phyloP scores from a whole-genome alignment of 2,797 vertebrate genomes.

The Phylloscopus collybita region DNA sequence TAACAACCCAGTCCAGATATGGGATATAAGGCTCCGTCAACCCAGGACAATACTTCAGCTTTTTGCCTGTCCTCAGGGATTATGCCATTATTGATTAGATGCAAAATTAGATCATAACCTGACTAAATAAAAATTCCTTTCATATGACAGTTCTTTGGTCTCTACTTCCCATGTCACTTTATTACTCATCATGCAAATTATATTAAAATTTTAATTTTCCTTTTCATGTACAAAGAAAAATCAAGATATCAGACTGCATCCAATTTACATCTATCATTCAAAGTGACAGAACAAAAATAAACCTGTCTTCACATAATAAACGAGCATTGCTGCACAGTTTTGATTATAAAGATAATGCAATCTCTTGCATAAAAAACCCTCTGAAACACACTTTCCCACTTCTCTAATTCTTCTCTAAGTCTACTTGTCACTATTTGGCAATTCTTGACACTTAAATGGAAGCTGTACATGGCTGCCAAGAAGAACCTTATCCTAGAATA shows the following conservation, averaged over 20 bases:
- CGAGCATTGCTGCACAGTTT: not conserved
- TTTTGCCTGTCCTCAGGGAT: not conserved
- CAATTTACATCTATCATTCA: constrained; percentile 56
- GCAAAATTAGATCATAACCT: constrained; percentile 25
- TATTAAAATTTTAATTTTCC: constrained; percentile 55
- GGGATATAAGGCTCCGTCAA: too few relatives aligned
- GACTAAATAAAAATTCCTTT: constrained; percentile 44
- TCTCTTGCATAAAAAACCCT: not conserved
- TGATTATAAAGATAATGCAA: not conserved
- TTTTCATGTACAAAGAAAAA: constrained; percentile 23
- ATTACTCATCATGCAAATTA: constrained; percentile 37
- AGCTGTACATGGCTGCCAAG: not conserved
- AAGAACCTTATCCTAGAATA: not conserved
- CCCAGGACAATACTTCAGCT: too few relatives aligned
- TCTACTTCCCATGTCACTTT: constrained; percentile 16
- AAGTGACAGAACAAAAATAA: constrained; percentile 32
- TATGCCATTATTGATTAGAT: constrained; percentile 32
- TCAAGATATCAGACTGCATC: constrained; percentile 24
- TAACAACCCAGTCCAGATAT: too few relatives aligned
- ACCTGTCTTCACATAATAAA: constrained; percentile 19
- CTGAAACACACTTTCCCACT: not conserved
- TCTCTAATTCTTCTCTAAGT: not conserved
- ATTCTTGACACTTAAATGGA: not conserved
- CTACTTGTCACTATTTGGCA: not conserved
- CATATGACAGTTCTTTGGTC: constrained; percentile 29